Conservation (phyloP, 2,113 vertebrate species). For the Datnioides undecimradiatus region DNA sequence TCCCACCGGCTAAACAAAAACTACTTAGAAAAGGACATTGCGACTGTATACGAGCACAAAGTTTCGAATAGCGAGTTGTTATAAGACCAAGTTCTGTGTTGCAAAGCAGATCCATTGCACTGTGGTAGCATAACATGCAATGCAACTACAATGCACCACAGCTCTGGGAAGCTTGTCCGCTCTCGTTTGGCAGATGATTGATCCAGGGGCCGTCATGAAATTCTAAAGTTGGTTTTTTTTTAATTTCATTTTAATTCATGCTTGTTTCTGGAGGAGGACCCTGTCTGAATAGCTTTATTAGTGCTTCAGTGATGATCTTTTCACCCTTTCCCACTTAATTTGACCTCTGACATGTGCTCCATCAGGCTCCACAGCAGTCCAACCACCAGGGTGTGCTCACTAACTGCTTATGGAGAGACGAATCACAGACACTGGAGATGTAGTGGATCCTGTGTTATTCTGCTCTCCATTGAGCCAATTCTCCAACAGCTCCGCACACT, state of each 20-base stretch:
- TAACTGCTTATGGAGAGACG: background rate
- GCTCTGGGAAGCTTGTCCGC: constrained; percentile 70
- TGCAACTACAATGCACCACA: constrained; percentile 93
- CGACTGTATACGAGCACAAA: background rate
- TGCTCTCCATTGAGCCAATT: background rate
- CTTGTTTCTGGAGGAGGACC: too few species aligned
- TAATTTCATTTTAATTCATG: rapidly evolving
- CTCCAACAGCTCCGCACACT: background rate
- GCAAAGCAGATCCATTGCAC: constrained; percentile 90
- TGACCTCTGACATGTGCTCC: constrained; percentile 11
- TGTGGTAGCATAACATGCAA: constrained; percentile 84
- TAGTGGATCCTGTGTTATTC: background rate
- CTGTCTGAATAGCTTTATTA: background rate
- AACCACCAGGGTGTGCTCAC: constrained; percentile 53
- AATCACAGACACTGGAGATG: background rate
- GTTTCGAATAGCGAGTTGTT: background rate
- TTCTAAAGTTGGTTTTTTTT: too few species aligned
- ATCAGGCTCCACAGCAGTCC: background rate
- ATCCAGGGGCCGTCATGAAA: background rate
- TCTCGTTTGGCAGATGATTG: background rate
- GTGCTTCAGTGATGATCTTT: background rate
- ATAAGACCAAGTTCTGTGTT: constrained; percentile 81
- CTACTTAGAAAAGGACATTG: too few species aligned
- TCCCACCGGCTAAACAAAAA: too few species aligned
- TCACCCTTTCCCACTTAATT: background rate